Evolutionary conservation across 2,888 invertebrate genomes (phyloP).

Genomic region (Operophtera brumata): DNA sequence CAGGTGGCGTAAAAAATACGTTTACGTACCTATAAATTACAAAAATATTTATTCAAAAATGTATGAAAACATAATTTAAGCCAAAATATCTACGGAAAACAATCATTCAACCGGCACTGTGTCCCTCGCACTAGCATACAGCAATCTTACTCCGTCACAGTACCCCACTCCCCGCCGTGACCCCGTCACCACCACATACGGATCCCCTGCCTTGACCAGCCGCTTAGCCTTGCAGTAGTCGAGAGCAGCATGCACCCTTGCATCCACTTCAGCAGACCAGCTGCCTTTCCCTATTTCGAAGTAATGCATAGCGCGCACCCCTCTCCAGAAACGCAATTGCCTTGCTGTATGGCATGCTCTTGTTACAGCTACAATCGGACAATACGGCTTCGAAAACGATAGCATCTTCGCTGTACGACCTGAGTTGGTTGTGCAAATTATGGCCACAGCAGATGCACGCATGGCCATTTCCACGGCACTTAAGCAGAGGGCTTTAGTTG

Average conservation of each 20-base stretch:
- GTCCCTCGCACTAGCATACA: conserved; percentile 67
- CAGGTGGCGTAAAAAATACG: too few relatives aligned
- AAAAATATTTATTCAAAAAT: too few relatives aligned
- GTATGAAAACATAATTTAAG: too few relatives aligned
- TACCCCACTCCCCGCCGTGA: conserved; percentile 68
- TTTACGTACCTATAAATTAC: too few relatives aligned
- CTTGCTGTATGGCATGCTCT: conserved; percentile 84
- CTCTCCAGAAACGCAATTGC: conserved; percentile 78
- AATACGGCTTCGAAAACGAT: conserved; percentile 84
- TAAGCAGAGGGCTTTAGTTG: conserved; percentile 76
- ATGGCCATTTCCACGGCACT: conserved; percentile 67
- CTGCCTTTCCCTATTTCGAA: conserved; percentile 57
- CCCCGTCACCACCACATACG: conserved; percentile 66
- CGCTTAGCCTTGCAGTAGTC: conserved; percentile 73
- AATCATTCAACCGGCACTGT: conserved; percentile 39
- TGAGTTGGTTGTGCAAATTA: conserved; percentile 89
- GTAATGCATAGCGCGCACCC: conserved; percentile 77
- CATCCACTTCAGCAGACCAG: conserved; percentile 65
- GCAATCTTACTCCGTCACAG: conserved; percentile 64
- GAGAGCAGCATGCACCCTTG: conserved; percentile 61
- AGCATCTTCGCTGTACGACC: conserved; percentile 86
- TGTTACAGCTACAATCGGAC: conserved; percentile 88
- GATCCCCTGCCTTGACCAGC: conserved; percentile 63
- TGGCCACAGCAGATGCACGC: conserved; percentile 68
- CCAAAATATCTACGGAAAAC: neutral